Percentiles rank a stretch among this genome's conserved stretches.
Evolutionary conservation across 2,797 vertebrate genomes (phyloP).

Genomic region (Catostomus latipinnis): DNA sequence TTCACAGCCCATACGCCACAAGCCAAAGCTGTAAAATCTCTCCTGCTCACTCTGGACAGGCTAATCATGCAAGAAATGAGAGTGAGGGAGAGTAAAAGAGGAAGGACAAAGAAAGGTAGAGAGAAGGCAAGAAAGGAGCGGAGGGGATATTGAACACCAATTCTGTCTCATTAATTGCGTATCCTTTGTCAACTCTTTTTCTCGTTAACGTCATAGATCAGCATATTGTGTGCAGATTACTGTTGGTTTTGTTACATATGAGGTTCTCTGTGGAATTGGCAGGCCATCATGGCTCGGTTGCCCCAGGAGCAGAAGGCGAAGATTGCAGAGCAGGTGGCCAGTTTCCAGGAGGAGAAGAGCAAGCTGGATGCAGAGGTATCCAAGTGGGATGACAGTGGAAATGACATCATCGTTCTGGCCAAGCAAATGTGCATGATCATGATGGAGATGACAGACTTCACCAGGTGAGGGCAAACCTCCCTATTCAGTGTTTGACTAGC

Average conservation of each 20-base stretch:
- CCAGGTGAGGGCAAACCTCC: conserved; percentile 97
- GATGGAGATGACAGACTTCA: conserved; percentile 99
- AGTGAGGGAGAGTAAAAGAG: not conserved
- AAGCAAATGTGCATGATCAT: conserved; percentile 99
- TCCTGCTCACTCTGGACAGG: not conserved
- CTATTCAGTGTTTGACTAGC: conserved; percentile 93
- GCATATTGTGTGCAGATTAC: conserved; percentile 12
- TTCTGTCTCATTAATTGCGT: conserved; percentile 37
- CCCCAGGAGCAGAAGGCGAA: conserved; percentile 99
- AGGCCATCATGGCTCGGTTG: conserved; percentile 98
- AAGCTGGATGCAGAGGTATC: conserved; percentile 99
- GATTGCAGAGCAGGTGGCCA: conserved; percentile 96
- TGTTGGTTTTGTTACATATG: conserved; percentile 6
- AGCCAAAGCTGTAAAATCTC: conserved; percentile 41
- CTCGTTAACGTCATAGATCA: conserved; percentile 32
- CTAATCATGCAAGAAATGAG: conserved; percentile 30
- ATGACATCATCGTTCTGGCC: conserved; percentile 97
- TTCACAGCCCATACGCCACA: conserved; percentile 42
- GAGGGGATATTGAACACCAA: conserved; percentile 18
- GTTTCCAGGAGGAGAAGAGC: conserved; percentile 98
- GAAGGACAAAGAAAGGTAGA: conserved; percentile 35
- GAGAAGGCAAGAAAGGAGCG: not conserved
- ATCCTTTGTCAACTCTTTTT: conserved; percentile 17
- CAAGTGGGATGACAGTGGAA: conserved; percentile 99
- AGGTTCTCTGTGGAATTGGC: conserved; percentile 42